Evolutionary conservation across 2,888 invertebrate genomes (phyloP), one percentile per base, ranked within the genome.

Genomic region (Coenonympha arcania): DNA sequence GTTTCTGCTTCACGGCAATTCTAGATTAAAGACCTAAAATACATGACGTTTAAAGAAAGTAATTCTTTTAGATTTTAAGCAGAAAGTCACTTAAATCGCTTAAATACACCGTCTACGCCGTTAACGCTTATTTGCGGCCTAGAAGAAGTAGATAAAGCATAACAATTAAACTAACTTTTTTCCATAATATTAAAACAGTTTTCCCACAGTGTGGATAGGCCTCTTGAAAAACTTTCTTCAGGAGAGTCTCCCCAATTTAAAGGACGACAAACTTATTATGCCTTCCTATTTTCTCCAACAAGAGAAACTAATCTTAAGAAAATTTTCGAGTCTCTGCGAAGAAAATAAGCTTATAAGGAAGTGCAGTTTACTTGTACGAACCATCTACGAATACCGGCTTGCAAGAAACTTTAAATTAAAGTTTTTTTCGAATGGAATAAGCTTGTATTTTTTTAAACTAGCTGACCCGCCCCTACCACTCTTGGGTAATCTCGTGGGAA

Each of bases 291-390:
- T 83, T 77, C 62, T 78, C 68, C 81, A 83, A 85, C 83, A 84
- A 83, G 81, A 79, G 78, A 83, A 86, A 85, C 84, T 86, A 85
- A 85, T 85, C 81, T 84, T 83, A 85, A 85, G 81, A 82, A 85
- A 84, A 81, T 83, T 85, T 85, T 84, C 81, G 77, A 78, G 81
- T 76, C 76, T 66, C 76, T 68, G 68, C 69, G 73, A 80, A 77
- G 62, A 84, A 84, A 85, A 85, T 84, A 80, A 85, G 79, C 83
- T 85, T 78, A 81, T 79, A 83, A 78, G 84, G 77, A 79, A 79
- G 71, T 80, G 82, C 79, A 84, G 78, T 80, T 84, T 76, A 69
- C 79, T 72, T 75, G 77, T 75, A 79, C 76, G 76, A 73, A 75
- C 74, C 67, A 76, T 73, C 75, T 71, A 78, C 76, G 65, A 76